Percentiles rank a stretch among this genome's conserved stretches.
Evolutionary conservation across 2,797 vertebrate genomes (phyloP).

Genomic region (Choloepus didactylus): DNA sequence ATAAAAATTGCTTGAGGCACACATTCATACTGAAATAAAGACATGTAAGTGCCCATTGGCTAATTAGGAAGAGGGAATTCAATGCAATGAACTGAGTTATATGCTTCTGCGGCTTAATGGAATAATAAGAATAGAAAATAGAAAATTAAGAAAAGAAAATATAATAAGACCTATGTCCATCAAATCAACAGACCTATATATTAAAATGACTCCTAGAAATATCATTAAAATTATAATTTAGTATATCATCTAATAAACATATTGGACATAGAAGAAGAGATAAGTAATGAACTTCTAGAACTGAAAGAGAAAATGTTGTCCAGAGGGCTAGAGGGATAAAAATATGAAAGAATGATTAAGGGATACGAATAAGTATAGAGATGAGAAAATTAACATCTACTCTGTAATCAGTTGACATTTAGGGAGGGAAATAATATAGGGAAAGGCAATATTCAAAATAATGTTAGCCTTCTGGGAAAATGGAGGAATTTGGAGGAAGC

Average conservation of each 20-base stretch:
- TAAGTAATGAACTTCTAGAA: background rate
- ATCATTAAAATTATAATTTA: background rate
- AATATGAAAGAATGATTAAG: background rate
- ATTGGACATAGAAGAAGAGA: background rate
- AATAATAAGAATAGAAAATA: too few species aligned
- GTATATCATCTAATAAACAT: background rate
- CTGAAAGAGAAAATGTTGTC: background rate
- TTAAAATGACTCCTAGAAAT: background rate
- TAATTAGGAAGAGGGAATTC: background rate
- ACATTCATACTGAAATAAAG: background rate
- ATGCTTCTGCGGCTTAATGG: too few species aligned
- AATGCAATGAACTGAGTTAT: background rate
- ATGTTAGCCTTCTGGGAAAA: too few species aligned
- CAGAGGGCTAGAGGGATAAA: background rate
- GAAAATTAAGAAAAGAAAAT: too few species aligned
- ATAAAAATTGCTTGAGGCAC: background rate
- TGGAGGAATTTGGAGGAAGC: too few species aligned
- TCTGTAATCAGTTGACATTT: background rate
- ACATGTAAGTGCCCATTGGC: background rate
- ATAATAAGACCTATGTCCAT: background rate
- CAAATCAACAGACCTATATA: background rate
- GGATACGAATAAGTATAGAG: background rate
- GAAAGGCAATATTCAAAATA: background rate
- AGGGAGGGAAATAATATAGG: background rate
- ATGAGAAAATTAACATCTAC: background rate